Conservation (phyloP, 92 coral and sea anemone species). For the Bergia sp. region DNA sequence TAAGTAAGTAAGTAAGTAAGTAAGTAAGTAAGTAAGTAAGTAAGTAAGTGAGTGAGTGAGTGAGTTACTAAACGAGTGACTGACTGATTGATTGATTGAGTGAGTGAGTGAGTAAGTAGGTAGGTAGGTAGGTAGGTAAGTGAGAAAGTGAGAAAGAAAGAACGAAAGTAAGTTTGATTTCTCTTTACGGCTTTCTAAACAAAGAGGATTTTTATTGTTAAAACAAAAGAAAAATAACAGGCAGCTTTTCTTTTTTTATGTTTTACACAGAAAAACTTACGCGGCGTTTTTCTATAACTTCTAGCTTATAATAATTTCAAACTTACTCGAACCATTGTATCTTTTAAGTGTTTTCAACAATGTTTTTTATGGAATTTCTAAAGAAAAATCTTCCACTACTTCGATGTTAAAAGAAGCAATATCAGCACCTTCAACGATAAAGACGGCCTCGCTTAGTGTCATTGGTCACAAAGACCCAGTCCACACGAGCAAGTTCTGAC, state of each 20-base stretch:
- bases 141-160: too few relatives aligned
- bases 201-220: constrained; percentile 7
- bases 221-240: constrained; percentile 13
- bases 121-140: too few relatives aligned
- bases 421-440: background rate
- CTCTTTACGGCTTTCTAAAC: background rate
- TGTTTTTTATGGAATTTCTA: background rate
- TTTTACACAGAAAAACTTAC: background rate
- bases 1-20: too few relatives aligned
- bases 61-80: too few relatives aligned
- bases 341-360: background rate
- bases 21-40: too few relatives aligned
- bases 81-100: too few relatives aligned
- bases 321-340: background rate
- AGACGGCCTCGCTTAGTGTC: background rate
- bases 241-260: background rate
- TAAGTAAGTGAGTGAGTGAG: too few relatives aligned
- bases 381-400: background rate
- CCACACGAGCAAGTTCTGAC: background rate
- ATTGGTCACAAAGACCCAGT: background rate
- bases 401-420: background rate
- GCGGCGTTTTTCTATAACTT: background rate
- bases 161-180: too few relatives aligned
- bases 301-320: background rate
- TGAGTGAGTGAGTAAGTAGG: too few relatives aligned